These are phyloP conservation scores for Panulirus ornatus DNA, from an alignment of 1,140 invertebrate species.

Conservation along the genomic window DNA sequence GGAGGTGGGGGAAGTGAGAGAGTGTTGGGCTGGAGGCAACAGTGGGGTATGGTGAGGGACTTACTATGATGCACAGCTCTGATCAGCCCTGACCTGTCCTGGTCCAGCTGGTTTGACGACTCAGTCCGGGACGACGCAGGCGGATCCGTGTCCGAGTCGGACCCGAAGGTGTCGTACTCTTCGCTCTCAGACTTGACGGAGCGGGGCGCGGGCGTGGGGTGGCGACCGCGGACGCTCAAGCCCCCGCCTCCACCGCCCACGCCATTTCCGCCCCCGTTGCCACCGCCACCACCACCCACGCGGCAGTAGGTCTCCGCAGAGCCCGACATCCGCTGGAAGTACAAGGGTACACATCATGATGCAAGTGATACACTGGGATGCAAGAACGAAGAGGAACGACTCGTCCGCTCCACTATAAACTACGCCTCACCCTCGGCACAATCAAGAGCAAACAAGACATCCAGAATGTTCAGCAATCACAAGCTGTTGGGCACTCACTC, in stretches of 20 bases:
- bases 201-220: constrained; percentile 62
- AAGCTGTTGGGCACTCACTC: no score
- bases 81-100: constrained; percentile 83
- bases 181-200: constrained; percentile 80
- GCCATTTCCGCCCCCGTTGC: background rate
- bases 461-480: no score
- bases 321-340: constrained; percentile 33
- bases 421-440: no score
- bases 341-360: no score
- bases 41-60: constrained; percentile 71
- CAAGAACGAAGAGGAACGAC: no score
- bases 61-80: constrained; percentile 83
- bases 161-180: constrained; percentile 86
- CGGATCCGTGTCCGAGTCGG: constrained; percentile 87
- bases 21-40: background rate
- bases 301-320: constrained; percentile 51
- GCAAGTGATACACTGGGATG: no score
- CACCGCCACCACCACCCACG: constrained; percentile 20
- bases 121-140: constrained; percentile 86
- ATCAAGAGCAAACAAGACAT: no score
- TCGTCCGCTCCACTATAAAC: no score
- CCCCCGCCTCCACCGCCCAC: background rate
- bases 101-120: constrained; percentile 86
- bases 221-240: constrained; percentile 33
- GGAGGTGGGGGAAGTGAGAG: no score